Percentiles rank a stretch among this genome's conserved stretches.
Conservation (phyloP, 92 coral and sea anemone genomes). For the Actinernus sp. region DNA sequence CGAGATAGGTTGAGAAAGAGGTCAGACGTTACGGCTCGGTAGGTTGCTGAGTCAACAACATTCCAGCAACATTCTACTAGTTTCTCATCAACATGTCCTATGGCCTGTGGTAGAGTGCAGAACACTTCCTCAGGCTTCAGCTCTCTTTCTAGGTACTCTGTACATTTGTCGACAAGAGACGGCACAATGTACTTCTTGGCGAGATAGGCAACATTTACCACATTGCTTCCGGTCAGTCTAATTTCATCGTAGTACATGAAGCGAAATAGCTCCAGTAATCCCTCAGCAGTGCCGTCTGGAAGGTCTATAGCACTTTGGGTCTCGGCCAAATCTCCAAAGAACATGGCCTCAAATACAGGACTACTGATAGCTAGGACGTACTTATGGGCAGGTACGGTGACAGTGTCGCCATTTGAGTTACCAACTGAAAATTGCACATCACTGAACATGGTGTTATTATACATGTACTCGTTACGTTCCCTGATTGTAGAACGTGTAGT, state of each 20-base stretch:
- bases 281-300: slow-evolving; percentile 71
- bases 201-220: slow-evolving; percentile 44
- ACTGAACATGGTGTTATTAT: slow-evolving; percentile 48
- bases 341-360: slow-evolving; percentile 75
- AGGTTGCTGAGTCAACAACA: slow-evolving; percentile 35
- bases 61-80: slow-evolving; percentile 56
- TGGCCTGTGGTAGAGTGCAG: slow-evolving; percentile 40
- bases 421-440: no score
- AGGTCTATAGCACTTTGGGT: slow-evolving; percentile 51
- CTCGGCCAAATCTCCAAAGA: slow-evolving; percentile 74
- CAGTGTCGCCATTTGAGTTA: no score
- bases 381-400: no score
- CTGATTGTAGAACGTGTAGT: slow-evolving; percentile 41
- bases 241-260: slow-evolving; percentile 58
- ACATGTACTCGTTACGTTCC: slow-evolving; percentile 58
- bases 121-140: slow-evolving; percentile 51
- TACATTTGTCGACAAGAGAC: slow-evolving; percentile 44
- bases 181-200: slow-evolving; percentile 71
- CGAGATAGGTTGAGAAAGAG: slow-evolving; percentile 26
- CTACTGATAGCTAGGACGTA: slow-evolving; percentile 69
- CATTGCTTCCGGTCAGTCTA: slow-evolving; percentile 8
- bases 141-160: slow-evolving; percentile 6
- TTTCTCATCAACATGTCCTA: slow-evolving; percentile 33
- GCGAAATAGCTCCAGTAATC: slow-evolving; percentile 73
- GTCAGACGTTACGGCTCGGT: slow-evolving; percentile 47